Evolutionary conservation across 2,797 vertebrate genomes (phyloP).

Genomic region (Simalia tracyae): DNA sequence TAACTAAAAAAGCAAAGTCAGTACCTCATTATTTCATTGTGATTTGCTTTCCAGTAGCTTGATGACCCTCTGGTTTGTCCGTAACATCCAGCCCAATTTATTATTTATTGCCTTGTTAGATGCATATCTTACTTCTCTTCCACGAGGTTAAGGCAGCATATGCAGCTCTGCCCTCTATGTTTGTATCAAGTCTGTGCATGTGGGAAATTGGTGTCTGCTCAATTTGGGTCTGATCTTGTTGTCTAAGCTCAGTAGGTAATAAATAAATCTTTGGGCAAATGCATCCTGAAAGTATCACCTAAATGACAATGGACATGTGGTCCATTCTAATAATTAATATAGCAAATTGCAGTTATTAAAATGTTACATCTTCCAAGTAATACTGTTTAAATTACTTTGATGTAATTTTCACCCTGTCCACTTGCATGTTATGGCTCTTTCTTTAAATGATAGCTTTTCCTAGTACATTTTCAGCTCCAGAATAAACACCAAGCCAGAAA

Average conservation of each 20-base stretch:
- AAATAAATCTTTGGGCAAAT: background rate
- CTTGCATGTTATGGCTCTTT: background rate
- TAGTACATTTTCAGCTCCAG: background rate
- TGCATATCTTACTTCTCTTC: background rate
- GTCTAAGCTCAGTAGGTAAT: background rate
- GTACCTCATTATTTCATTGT: background rate
- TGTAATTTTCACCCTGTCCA: background rate
- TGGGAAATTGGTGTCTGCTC: background rate
- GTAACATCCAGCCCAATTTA: background rate
- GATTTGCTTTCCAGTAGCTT: background rate
- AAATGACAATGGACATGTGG: background rate
- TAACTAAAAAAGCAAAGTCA: background rate
- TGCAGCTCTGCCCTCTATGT: background rate
- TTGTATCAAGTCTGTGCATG: background rate
- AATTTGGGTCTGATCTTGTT: background rate
- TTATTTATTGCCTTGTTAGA: background rate
- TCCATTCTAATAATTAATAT: background rate
- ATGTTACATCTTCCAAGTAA: background rate
- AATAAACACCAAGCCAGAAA: background rate
- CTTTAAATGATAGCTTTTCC: background rate
- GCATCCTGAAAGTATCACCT: background rate
- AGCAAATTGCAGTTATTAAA: background rate
- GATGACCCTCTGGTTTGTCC: background rate
- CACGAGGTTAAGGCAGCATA: background rate
- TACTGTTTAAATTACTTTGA: background rate